Evolutionary conservation across 2,797 vertebrate species (phyloP), one percentile per base, ranked within the genome.

Genomic region (Peromyscus attwateri): DNA sequence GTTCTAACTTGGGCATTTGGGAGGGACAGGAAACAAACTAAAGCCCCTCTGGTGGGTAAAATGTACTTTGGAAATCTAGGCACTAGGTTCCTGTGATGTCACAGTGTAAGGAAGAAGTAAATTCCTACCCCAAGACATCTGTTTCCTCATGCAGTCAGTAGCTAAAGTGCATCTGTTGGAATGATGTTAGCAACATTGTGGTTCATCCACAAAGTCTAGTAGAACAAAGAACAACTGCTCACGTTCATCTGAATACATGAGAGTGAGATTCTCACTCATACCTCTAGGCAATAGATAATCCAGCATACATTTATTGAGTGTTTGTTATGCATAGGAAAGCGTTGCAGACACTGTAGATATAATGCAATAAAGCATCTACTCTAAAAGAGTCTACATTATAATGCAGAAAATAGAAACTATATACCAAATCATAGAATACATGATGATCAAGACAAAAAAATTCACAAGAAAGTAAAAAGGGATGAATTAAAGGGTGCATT

Each of bases 21-120:
- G 25, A 16, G 6, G 12, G 57, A 23, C 31, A 88, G 43, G 5
- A 49, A 55, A 7, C 23, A 87, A 14, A 49, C 66, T 31, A 17
- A 49, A 66, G 27, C 8, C 34, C 3, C 14, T 57, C 23, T 81
- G 46, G 70, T 52, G 60, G 43, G 19, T 71, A 31, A 62, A 13
- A 94, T 21, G 9, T 85, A 52, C 8, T 93, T 91, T 95, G 91
- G 64, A 79, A 94, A 94, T 66, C 46, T 71, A 76, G 92, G 40
- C 25, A 10, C 13, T 55, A 55, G 31, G 46, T n/a, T 73, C 43
- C 66, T 84, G 34, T 4, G 40, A 49, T n/a, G 37, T 57, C 23
- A 73, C 43, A 34, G 4, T n/a, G 25, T 64, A n/a, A 84, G 19
- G 40, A 27, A 23, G 64, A 37, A 76, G 40, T 52, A 71, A 87